These are phyloP conservation scores for Manduca sexta DNA, from an alignment of 1,140 invertebrate species.

Conservation along the genomic window DNA sequence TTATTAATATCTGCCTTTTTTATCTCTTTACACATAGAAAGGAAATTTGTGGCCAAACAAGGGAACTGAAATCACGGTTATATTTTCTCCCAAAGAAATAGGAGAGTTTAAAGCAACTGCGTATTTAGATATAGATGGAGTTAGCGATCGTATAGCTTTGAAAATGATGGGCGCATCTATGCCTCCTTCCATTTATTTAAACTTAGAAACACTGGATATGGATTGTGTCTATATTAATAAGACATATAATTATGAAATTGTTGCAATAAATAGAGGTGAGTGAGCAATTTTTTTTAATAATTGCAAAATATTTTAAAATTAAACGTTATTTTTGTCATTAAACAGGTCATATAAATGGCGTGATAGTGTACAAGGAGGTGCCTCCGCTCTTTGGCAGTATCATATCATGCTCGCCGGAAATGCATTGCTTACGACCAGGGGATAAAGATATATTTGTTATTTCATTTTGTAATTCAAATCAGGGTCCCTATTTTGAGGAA, in stretches of 20 bases:
- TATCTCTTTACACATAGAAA: slow-evolving; percentile 42
- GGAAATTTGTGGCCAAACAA: slow-evolving; percentile 59
- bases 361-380: slow-evolving; percentile 47
- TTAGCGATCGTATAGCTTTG: slow-evolving; percentile 39
- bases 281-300: neutral
- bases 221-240: slow-evolving; percentile 58
- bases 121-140: slow-evolving; percentile 59
- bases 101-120: slow-evolving; percentile 45
- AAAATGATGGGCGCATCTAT: slow-evolving; percentile 47
- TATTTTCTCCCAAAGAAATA: slow-evolving; percentile 52
- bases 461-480: slow-evolving; percentile 57
- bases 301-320: neutral
- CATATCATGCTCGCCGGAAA: slow-evolving; percentile 41
- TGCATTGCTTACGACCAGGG: slow-evolving; percentile 44
- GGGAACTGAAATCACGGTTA: slow-evolving; percentile 50
- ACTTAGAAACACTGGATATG: slow-evolving; percentile 60
- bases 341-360: slow-evolving; percentile 59
- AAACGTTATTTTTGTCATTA: neutral
- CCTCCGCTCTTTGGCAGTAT: slow-evolving; percentile 50
- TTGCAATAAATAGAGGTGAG: slow-evolving; percentile 58
- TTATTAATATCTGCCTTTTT: too few relatives aligned
- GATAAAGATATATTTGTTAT: slow-evolving; percentile 49
- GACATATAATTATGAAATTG: slow-evolving; percentile 55
- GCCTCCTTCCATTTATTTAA: slow-evolving; percentile 49
- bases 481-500: slow-evolving; percentile 65